Conservation (phyloP, 2,113 vertebrate genomes). For the Cynopterus brachyotis region DNA sequence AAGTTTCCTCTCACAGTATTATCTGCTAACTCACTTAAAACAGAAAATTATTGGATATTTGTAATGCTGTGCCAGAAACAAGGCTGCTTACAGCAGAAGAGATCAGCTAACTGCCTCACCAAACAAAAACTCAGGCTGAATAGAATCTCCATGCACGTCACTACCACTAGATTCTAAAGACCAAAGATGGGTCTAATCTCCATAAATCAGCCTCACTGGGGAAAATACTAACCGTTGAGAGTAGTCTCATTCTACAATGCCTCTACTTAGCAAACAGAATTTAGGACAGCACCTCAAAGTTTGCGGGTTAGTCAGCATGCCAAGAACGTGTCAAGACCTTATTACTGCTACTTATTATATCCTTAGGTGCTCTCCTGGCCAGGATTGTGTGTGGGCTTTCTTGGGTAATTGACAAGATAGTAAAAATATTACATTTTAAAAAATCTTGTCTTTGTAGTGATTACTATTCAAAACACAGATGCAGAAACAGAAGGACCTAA, state of each 20-base stretch:
- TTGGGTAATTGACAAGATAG: background rate
- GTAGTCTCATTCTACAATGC: conserved; percentile 58
- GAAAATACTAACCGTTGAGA: conserved; percentile 47
- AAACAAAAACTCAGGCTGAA: conserved; percentile 46
- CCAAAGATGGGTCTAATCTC: conserved; percentile 47
- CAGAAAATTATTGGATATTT: conserved; percentile 46
- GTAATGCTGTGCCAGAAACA: background rate
- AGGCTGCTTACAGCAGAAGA: background rate
- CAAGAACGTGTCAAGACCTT: background rate
- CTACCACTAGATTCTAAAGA: background rate
- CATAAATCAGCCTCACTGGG: conserved; percentile 25
- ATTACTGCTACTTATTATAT: background rate
- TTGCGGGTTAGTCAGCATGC: background rate
- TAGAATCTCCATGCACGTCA: background rate
- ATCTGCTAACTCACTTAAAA: conserved; percentile 36
- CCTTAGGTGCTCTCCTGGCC: background rate
- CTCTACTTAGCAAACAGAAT: conserved; percentile 54
- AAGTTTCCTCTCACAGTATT: background rate
- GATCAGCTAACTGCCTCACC: background rate
- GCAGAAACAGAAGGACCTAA: conserved; percentile 12
- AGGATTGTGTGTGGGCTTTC: background rate
- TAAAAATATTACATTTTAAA: conserved; percentile 8
- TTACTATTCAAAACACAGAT: conserved; percentile 7
- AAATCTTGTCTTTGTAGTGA: background rate
- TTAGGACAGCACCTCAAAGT: conserved; percentile 41